These are phyloP conservation scores for Porites divaricata DNA, from an alignment of 92 coral and sea anemone genomes.

Conservation along the genomic window DNA sequence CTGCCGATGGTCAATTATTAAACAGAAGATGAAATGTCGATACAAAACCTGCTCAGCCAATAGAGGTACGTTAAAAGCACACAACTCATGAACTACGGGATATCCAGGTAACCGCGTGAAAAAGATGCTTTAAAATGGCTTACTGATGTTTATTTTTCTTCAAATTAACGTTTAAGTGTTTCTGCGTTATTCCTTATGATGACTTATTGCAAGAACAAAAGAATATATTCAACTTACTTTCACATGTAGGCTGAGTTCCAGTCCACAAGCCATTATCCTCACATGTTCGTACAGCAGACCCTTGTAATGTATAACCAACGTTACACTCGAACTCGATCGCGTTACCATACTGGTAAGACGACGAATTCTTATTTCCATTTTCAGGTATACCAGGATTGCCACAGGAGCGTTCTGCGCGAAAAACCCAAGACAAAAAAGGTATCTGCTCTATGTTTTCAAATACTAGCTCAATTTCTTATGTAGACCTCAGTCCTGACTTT, in stretches of 20 bases:
- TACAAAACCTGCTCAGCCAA: too few relatives aligned
- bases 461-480: neutral
- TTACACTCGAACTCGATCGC: constrained; percentile 60
- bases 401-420: constrained; percentile 72
- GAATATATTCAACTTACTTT: constrained; percentile 50
- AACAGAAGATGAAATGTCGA: too few relatives aligned
- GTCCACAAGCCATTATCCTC: constrained; percentile 76
- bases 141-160: too few relatives aligned
- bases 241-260: constrained; percentile 77
- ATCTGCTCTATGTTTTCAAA: neutral
- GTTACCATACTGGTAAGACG: constrained; percentile 69
- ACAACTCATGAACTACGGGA: too few relatives aligned
- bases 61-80: too few relatives aligned
- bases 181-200: too few relatives aligned
- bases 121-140: too few relatives aligned
- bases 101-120: too few relatives aligned
- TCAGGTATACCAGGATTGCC: constrained; percentile 82
- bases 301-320: constrained; percentile 68
- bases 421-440: neutral
- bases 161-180: too few relatives aligned
- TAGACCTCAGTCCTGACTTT: too few relatives aligned
- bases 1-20: too few relatives aligned
- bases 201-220: too few relatives aligned
- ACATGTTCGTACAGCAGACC: constrained; percentile 73
- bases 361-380: constrained; percentile 66